Evolutionary conservation across 2,113 vertebrate genomes (phyloP).

Genomic region (Aspidoscelis tigris): DNA sequence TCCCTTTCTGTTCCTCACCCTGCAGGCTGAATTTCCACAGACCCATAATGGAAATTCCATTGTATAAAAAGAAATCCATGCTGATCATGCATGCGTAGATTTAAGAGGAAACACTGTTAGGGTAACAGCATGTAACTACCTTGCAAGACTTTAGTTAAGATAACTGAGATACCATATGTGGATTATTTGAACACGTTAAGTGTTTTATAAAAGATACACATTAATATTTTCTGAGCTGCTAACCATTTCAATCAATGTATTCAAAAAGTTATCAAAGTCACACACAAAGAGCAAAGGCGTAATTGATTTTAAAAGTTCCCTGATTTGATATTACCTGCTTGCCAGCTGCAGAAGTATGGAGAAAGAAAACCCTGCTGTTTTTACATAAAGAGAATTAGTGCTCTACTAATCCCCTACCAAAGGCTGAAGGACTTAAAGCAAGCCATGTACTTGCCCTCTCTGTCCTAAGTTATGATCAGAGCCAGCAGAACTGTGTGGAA

Average conservation of each 20-base stretch:
- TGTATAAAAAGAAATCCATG: too few relatives aligned
- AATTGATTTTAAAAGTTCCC: slow-evolving; percentile 31
- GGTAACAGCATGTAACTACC: neutral
- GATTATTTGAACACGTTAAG: neutral
- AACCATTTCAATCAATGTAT: neutral
- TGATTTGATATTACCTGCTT: slow-evolving; percentile 24
- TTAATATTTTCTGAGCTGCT: neutral
- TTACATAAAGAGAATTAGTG: slow-evolving; percentile 53
- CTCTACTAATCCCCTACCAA: slow-evolving; percentile 59
- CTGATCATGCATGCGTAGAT: too few relatives aligned
- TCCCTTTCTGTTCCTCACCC: too few relatives aligned
- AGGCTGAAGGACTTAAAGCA: slow-evolving; percentile 58
- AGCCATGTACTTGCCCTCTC: slow-evolving; percentile 55
- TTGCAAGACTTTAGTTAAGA: neutral
- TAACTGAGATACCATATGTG: neutral
- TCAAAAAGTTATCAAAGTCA: slow-evolving; percentile 14
- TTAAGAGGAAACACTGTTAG: neutral
- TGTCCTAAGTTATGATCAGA: slow-evolving; percentile 54
- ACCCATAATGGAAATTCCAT: too few relatives aligned
- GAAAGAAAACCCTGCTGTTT: slow-evolving; percentile 39
- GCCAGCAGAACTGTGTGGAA: slow-evolving; percentile 60
- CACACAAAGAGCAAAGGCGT: slow-evolving; percentile 12
- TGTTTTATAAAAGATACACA: neutral
- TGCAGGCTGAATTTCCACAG: too few relatives aligned
- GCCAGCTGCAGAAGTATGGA: slow-evolving; percentile 30